Conservation (phyloP, 1,140 invertebrate genomes). For the Diploscapter pachys region DNA sequence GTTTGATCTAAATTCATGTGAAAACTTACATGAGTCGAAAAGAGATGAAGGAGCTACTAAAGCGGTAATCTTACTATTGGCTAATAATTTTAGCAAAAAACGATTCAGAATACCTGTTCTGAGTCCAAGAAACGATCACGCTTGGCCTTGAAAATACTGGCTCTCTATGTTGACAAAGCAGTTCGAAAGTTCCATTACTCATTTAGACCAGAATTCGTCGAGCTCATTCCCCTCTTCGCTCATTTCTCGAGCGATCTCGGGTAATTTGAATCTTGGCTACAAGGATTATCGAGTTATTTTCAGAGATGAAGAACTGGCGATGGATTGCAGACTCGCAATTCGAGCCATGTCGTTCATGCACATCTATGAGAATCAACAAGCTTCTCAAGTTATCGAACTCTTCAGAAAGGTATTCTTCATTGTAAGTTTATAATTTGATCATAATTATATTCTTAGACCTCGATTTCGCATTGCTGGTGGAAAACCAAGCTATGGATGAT, state of each 20-base stretch:
- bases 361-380: slow-evolving; percentile 32
- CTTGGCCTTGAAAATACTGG: too few species aligned
- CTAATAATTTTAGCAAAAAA: too few species aligned
- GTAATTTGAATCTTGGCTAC: slow-evolving; percentile 25
- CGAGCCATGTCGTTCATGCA: slow-evolving; percentile 58
- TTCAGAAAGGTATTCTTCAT: slow-evolving; percentile 30
- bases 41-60: too few species aligned
- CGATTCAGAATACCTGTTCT: too few species aligned
- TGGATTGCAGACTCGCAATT: slow-evolving; percentile 69
- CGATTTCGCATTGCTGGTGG: slow-evolving; percentile 68
- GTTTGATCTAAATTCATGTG: too few species aligned
- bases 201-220: slow-evolving; percentile 38
- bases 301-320: slow-evolving; percentile 75
- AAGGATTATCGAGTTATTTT: slow-evolving; percentile 71
- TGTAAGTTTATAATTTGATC: too few species aligned
- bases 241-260: slow-evolving; percentile 50
- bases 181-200: neutral
- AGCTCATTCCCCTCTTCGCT: slow-evolving; percentile 47
- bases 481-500: slow-evolving; percentile 71
- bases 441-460: slow-evolving; percentile 37
- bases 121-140: too few species aligned
- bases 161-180: too few species aligned
- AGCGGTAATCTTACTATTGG: too few species aligned
- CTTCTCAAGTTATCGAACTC: slow-evolving; percentile 18
- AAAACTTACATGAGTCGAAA: too few species aligned